A percentile compares a stretch with the other conserved stretches of the same genome.
Evolutionary conservation across 2,113 vertebrate genomes (phyloP).

Genomic region (Panurus biarmicus): DNA sequence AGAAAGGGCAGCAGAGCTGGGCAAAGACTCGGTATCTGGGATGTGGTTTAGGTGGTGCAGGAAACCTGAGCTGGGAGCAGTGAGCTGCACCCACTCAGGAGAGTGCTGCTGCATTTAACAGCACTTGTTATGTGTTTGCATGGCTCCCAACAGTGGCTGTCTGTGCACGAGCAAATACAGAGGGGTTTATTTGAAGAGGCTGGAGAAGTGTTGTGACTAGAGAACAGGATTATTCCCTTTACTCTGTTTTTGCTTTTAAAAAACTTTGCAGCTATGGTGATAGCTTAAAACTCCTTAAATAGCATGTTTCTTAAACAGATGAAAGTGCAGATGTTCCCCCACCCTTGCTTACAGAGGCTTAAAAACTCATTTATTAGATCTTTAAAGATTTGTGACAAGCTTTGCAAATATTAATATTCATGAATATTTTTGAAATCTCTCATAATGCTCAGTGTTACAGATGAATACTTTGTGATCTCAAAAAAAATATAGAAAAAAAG

Average conservation of each 20-base stretch:
- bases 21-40: rapidly evolving
- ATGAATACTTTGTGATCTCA: not conserved
- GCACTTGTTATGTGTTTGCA: not conserved
- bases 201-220: not conserved
- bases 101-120: not conserved
- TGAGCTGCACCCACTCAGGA: not conserved
- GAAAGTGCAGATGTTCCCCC: not conserved
- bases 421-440: slow-evolving; percentile 40
- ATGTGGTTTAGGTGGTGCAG: not conserved
- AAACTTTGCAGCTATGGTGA: not conserved
- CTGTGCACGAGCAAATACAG: not conserved
- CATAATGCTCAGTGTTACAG: not conserved
- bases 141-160: not conserved
- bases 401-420: slow-evolving; percentile 26
- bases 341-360: slow-evolving; percentile 31
- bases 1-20: not conserved
- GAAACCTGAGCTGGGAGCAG: not conserved
- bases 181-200: not conserved
- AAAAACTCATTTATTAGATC: slow-evolving; percentile 26
- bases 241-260: not conserved
- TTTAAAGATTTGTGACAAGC: slow-evolving; percentile 1
- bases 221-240: not conserved
- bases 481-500: not conserved
- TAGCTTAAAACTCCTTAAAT: not conserved
- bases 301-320: not conserved